A percentile compares a stretch with the other conserved stretches of the same genome.
Evolutionary conservation across 2,888 invertebrate species (phyloP).

Genomic region (Pandemis corylana): DNA sequence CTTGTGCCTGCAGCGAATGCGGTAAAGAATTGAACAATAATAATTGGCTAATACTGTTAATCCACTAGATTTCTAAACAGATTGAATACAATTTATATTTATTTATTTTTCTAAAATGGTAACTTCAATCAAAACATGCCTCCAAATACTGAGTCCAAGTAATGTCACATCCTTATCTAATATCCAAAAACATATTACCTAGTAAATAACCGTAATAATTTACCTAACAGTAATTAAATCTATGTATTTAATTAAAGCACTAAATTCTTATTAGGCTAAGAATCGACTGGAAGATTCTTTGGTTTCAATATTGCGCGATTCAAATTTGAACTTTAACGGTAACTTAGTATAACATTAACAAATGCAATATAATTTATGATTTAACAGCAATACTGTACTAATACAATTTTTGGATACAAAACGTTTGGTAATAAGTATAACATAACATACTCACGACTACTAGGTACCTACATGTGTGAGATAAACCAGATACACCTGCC

Average conservation of each 20-base stretch:
- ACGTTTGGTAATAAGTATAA: slow-evolving; percentile 50
- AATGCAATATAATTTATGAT: slow-evolving; percentile 68
- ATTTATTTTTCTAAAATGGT: slow-evolving; percentile 13
- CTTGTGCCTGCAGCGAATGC: too few species aligned
- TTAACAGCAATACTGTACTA: slow-evolving; percentile 71
- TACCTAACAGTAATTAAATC: slow-evolving; percentile 62
- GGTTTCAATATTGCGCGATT: slow-evolving; percentile 75
- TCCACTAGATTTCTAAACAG: neutral
- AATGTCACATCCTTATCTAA: slow-evolving; percentile 35
- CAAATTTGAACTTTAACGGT: slow-evolving; percentile 79
- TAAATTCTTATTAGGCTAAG: slow-evolving; percentile 68
- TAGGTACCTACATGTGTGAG: neutral
- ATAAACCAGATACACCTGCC: slow-evolving; percentile 1
- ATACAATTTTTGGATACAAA: slow-evolving; percentile 61
- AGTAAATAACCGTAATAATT: slow-evolving; percentile 59
- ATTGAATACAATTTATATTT: neutral
- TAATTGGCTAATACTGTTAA: neutral
- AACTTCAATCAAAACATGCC: slow-evolving; percentile 9
- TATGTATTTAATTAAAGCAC: slow-evolving; percentile 64
- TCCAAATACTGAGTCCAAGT: slow-evolving; percentile 24
- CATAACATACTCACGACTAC: slow-evolving; percentile 40
- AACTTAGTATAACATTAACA: slow-evolving; percentile 77
- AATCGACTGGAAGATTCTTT: slow-evolving; percentile 81
- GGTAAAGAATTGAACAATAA: neutral
- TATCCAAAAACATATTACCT: slow-evolving; percentile 40